Conservation (phyloP, 1,140 invertebrate genomes). For the Trissolcus basalis region DNA sequence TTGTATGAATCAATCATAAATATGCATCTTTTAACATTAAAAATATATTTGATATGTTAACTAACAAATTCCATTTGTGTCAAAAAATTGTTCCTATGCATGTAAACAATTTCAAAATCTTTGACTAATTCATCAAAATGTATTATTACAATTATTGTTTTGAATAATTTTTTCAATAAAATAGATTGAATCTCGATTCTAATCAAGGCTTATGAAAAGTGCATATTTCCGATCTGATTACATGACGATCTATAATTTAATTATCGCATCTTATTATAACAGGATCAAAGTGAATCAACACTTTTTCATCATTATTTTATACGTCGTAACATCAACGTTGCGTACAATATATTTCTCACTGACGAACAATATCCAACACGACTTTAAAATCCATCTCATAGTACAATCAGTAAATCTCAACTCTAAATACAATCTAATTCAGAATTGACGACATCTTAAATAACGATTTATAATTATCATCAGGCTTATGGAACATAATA, state of each 20-base stretch:
- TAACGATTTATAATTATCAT: slow-evolving; percentile 34
- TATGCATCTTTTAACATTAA: too few species aligned
- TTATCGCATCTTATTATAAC: slow-evolving; percentile 20
- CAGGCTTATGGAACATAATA: slow-evolving; percentile 25
- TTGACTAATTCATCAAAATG: too few species aligned
- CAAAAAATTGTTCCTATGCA: too few species aligned
- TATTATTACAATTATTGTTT: too few species aligned
- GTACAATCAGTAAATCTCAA: slow-evolving; percentile 21
- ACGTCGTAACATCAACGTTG: slow-evolving; percentile 20
- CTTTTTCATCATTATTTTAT: slow-evolving; percentile 22
- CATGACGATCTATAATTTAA: neutral
- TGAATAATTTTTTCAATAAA: too few species aligned
- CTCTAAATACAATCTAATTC: slow-evolving; percentile 26
- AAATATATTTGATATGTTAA: too few species aligned
- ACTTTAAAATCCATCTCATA: slow-evolving; percentile 20
- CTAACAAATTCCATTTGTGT: too few species aligned
- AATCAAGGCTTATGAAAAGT: slow-evolving; percentile 41
- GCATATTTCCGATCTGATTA: slow-evolving; percentile 53
- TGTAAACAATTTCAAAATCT: too few species aligned
- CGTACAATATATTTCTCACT: slow-evolving; percentile 29
- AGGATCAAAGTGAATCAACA: slow-evolving; percentile 45
- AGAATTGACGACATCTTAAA: slow-evolving; percentile 47
- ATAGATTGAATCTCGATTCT: neutral
- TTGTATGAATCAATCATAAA: too few species aligned
- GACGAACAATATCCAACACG: slow-evolving; percentile 24